A percentile compares a stretch with the other conserved stretches of the same genome.
phyloP scores from a whole-genome alignment of 2,888 invertebrate species.

The Sesia apiformis region DNA sequence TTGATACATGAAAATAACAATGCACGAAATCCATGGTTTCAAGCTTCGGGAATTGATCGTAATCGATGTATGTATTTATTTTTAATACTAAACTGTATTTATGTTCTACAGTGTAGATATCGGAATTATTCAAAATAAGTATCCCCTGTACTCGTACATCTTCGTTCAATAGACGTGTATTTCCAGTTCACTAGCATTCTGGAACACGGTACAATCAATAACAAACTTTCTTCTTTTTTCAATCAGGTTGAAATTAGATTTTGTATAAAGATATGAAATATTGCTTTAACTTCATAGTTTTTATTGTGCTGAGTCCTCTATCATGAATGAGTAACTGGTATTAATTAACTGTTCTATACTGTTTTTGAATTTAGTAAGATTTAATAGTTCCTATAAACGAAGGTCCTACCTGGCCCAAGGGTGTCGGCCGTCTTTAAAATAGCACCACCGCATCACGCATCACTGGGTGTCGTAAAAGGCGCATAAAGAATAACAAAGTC shows the following conservation, averaged over 20 bases:
- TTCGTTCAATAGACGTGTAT: conserved; percentile 13
- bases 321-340: not conserved
- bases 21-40: too few species aligned
- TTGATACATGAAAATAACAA: too few species aligned
- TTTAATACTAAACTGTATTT: not conserved
- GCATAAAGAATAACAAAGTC: too few species aligned
- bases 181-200: conserved; percentile 12
- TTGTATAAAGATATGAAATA: not conserved
- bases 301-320: not conserved
- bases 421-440: too few species aligned
- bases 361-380: too few species aligned
- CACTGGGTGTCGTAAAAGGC: too few species aligned
- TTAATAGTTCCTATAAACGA: too few species aligned
- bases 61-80: too few species aligned
- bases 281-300: not conserved
- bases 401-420: too few species aligned
- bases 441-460: too few species aligned
- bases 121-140: not conserved
- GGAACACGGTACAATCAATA: conserved; percentile 41
- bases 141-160: conserved; percentile 13
- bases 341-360: too few species aligned
- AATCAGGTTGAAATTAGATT: conserved; percentile 26
- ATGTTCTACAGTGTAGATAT: not conserved
- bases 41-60: too few species aligned
- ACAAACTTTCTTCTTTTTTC: conserved; percentile 27